Evolutionary conservation across 2,888 invertebrate genomes (phyloP).

Genomic region (Lathronympha strigana): DNA sequence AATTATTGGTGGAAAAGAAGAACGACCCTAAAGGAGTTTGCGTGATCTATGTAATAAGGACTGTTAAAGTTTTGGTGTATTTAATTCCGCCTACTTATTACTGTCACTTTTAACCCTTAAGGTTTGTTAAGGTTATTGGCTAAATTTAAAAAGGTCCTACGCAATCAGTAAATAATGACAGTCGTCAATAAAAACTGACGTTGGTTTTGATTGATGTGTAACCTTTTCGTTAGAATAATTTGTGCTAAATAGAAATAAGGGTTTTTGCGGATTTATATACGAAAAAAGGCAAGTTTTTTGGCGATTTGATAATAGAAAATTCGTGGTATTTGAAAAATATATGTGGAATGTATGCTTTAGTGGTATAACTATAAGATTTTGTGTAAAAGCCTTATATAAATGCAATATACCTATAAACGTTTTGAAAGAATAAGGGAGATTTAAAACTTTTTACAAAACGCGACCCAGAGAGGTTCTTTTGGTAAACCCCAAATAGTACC

Average conservation of each 20-base stretch:
- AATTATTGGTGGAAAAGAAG: too few relatives aligned
- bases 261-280: constrained; percentile 8
- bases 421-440: background rate
- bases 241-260: constrained; percentile 21
- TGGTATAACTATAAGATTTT: background rate
- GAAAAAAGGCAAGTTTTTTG: constrained; percentile 5
- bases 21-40: background rate
- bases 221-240: constrained; percentile 12
- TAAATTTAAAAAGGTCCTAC: background rate
- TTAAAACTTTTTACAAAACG: too few relatives aligned
- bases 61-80: constrained; percentile 10
- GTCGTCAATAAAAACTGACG: constrained; percentile 1
- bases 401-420: constrained; percentile 4
- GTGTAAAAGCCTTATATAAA: constrained; percentile 9
- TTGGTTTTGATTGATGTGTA: background rate
- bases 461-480: too few relatives aligned
- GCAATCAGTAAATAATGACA: constrained; percentile 5
- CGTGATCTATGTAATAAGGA: background rate
- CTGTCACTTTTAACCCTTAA: constrained; percentile 5
- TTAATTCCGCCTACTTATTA: constrained; percentile 32
- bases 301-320: background rate
- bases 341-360: constrained; percentile 1
- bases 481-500: too few relatives aligned
- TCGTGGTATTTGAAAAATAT: background rate
- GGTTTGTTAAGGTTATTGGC: background rate